Evolutionary conservation across 1,140 invertebrate genomes (phyloP), one percentile per base, ranked within the genome.

Genomic region (Saccostrea cuccullata): DNA sequence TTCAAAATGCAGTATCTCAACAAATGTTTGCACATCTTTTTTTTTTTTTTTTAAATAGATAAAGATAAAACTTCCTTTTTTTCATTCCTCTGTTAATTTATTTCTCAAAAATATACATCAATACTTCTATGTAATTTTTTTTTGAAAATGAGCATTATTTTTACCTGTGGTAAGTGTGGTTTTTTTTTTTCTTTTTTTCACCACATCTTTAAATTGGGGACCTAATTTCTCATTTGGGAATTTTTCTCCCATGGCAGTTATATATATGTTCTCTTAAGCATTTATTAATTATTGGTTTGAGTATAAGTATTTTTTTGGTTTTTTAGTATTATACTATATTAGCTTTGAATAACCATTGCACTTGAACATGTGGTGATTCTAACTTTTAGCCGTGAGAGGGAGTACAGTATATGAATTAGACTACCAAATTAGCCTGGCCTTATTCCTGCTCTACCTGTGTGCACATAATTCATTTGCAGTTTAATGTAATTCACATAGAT

Each of bases 401-500:
- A 23, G 70, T n/a, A n/a, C 30, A 73, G 26, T 73, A 15, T 73
- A 73, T 73, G 30, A 73, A 73, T 73, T 73, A 73, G 70, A 73
- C n/a, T 73, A 30, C 70, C 70, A 73, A 73, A 73, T 73, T 26
- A 26, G 70, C 70, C 23, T 15, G 70, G 23, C 70, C 70, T 30
- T 26, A 30, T 73, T 36, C 30, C 26, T 64, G 6, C n/a, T 73
- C 70, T 73, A 73, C 70, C 70, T 73, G 70, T 73, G 36, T 73
- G 70, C 70, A 73, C 70, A 13, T 13, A 73, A 26, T 73, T 73
- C 70, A 30, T 73, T 73, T 73, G 70, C 70, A 73, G 70, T 73
- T 73, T 73, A 73, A 73, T 73, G 70, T 73, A 73, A 73, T 73
- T 73, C 70, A 73, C 70, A 73, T 73, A 73, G 70, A 73, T 73